A percentile compares a stretch with the other conserved stretches of the same genome.
Conservation (phyloP, 1,140 invertebrate genomes). For the Brachionus plicatilis region DNA sequence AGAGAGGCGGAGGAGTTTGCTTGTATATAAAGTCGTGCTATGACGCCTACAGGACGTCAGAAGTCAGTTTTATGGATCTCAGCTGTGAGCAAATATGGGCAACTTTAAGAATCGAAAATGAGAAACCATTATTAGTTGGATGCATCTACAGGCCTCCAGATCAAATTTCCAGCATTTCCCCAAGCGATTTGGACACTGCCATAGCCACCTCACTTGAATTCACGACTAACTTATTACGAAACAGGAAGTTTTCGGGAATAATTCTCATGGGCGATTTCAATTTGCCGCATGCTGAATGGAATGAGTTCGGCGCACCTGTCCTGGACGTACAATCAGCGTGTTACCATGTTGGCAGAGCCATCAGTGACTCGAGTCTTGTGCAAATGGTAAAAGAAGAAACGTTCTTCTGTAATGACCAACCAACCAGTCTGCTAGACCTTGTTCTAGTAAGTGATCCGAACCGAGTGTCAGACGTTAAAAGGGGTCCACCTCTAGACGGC, state of each 20-base stretch:
- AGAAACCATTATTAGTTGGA: not conserved
- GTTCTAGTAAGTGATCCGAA: not conserved
- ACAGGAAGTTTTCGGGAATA: not conserved
- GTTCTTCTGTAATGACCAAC: not conserved
- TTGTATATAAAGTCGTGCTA: not conserved
- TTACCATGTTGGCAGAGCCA: not conserved
- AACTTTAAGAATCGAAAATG: not conserved
- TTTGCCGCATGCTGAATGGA: not conserved
- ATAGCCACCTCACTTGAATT: not conserved
- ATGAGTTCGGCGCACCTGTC: not conserved
- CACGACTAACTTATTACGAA: not conserved
- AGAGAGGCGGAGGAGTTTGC: no score
- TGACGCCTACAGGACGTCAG: not conserved
- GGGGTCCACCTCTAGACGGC: not conserved
- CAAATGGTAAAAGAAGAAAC: not conserved
- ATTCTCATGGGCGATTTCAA: no score
- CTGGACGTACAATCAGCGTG: not conserved
- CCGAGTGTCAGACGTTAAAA: not conserved
- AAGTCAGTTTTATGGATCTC: not conserved
- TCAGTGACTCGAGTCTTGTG: not conserved
- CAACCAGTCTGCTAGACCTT: not conserved
- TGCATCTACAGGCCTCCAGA: not conserved
- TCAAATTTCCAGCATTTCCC: not conserved
- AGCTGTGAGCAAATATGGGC: not conserved
- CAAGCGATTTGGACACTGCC: not conserved